These are phyloP conservation scores for Peromyscus californicus DNA, from an alignment of 2,113 vertebrate genomes.

Conservation along the genomic window DNA sequence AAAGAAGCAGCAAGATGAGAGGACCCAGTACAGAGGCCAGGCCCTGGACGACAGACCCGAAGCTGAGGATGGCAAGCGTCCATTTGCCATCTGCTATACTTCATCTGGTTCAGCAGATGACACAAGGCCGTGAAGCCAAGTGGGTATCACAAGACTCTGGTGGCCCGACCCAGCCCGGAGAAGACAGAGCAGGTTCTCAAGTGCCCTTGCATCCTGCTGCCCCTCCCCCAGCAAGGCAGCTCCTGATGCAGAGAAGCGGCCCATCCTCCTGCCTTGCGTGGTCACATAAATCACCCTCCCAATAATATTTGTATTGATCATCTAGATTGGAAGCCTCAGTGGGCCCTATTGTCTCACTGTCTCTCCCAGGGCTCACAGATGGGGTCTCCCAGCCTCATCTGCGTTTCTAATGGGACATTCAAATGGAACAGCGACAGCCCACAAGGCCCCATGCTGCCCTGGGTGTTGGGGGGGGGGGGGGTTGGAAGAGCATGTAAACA, in stretches of 20 bases:
- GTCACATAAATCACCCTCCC: conserved; percentile 89
- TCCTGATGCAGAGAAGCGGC: conserved; percentile 72
- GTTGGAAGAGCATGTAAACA: background rate
- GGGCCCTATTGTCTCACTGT: conserved; percentile 89
- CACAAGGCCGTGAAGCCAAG: background rate
- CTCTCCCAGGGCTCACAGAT: conserved; percentile 89
- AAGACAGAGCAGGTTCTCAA: background rate
- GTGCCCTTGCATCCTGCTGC: background rate
- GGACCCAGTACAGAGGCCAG: background rate
- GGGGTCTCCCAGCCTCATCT: conserved; percentile 87
- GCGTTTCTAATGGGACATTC: conserved; percentile 85
- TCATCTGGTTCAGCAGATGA: background rate
- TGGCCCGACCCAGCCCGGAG: background rate
- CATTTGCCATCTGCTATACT: background rate
- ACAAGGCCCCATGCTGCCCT: background rate
- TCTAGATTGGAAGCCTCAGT: conserved; percentile 87
- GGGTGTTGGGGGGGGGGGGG: background rate
- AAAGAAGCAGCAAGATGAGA: background rate
- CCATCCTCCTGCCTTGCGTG: conserved; percentile 77
- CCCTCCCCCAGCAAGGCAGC: conserved; percentile 64
- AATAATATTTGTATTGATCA: conserved; percentile 92
- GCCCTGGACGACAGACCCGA: accelerated
- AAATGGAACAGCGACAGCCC: conserved; percentile 47
- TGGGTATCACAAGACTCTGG: background rate
- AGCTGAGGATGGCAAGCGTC: background rate